Evolutionary conservation across 1,140 invertebrate species (phyloP).

Genomic region (Trinorchestia longiramus): DNA sequence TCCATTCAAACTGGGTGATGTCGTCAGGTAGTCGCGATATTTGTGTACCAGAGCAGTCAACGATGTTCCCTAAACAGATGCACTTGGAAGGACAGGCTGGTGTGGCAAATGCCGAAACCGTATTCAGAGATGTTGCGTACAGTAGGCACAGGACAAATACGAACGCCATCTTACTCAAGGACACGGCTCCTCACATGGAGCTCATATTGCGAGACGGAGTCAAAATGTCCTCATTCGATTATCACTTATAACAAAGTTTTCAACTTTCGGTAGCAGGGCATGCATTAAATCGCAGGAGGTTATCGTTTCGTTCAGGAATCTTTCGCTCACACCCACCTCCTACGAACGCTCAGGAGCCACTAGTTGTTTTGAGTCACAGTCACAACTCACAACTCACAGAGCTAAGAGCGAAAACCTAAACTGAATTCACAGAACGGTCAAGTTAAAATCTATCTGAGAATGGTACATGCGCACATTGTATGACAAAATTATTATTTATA

Average conservation of each 20-base stretch:
- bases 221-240: neutral
- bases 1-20: conserved; percentile 2
- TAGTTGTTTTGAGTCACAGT: conserved; percentile 2
- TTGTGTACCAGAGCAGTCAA: neutral
- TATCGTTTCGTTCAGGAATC: neutral
- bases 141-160: neutral
- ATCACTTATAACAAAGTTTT: neutral
- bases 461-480: too few relatives aligned
- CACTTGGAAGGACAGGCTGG: conserved; percentile 28
- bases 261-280: neutral
- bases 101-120: conserved; percentile 21
- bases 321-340: neutral
- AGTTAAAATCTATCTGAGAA: too few relatives aligned
- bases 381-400: too few relatives aligned
- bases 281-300: neutral
- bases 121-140: neutral
- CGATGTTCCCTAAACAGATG: conserved; percentile 25
- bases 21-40: conserved; percentile 17
- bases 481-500: too few relatives aligned
- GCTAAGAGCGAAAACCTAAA: neutral
- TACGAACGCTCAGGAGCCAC: neutral
- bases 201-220: neutral
- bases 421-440: too few relatives aligned
- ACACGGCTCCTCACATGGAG: neutral
- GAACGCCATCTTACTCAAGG: conserved; percentile 21